These are phyloP conservation scores for Hyla sarda DNA, from an alignment of 2,113 vertebrate species.

Conservation along the genomic window DNA sequence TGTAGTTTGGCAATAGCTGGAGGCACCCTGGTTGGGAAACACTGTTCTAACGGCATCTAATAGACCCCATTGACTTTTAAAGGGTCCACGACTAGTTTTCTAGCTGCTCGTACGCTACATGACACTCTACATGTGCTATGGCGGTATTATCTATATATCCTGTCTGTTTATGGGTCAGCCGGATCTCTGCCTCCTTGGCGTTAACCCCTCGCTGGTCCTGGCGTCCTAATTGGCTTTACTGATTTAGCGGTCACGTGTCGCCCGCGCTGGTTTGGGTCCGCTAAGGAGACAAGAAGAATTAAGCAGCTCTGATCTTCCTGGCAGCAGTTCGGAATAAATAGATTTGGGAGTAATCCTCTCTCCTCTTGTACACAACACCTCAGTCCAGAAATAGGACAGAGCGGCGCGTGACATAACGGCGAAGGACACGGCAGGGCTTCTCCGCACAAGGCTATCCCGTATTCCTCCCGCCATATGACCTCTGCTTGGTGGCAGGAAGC, in stretches of 20 bases:
- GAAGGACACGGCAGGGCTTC: not conserved
- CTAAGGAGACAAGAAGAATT: conserved; percentile 38
- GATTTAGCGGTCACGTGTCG: conserved; percentile 16
- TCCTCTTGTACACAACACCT: not conserved
- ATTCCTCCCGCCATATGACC: no score
- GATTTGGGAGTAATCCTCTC: conserved; percentile 35
- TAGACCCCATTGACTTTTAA: no score
- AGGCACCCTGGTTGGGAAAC: no score
- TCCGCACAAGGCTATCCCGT: no score
- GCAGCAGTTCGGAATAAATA: conserved; percentile 36
- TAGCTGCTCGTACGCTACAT: not conserved
- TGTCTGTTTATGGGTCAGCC: not conserved
- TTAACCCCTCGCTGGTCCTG: conserved; percentile 16
- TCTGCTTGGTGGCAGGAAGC: no score
- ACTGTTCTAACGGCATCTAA: no score
- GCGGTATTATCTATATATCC: not conserved
- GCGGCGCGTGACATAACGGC: not conserved
- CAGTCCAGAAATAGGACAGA: not conserved
- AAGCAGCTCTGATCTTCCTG: conserved; percentile 35
- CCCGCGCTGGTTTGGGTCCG: not conserved
- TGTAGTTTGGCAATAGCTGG: no score
- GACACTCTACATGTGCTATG: not conserved
- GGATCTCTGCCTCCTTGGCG: not conserved
- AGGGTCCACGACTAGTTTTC: no score
- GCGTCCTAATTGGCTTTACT: conserved; percentile 4